Evolutionary conservation across 2,797 vertebrate species (phyloP).

Genomic region (Sylvilagus floridanus): DNA sequence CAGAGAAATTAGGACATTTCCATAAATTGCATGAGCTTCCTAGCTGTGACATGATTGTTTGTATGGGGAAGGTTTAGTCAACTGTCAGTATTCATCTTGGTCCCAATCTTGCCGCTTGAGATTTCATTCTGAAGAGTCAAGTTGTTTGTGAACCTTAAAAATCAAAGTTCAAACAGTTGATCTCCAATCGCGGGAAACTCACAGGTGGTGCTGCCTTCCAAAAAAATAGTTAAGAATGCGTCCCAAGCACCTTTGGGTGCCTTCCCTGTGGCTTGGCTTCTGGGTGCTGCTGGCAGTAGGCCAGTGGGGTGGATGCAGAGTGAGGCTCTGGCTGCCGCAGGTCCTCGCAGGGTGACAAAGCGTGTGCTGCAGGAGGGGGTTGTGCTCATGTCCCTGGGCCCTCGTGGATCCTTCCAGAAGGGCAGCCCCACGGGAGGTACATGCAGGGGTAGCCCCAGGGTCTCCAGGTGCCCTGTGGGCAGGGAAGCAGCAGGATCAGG

Average conservation of each 20-base stretch:
- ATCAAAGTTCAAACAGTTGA: neutral
- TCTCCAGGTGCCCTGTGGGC: neutral
- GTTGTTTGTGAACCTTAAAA: conserved; percentile 15
- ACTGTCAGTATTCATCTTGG: neutral
- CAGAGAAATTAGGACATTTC: neutral
- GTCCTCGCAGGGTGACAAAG: accelerated
- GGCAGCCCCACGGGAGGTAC: neutral
- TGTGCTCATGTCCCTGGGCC: neutral
- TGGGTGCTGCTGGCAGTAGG: accelerated
- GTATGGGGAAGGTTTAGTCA: neutral
- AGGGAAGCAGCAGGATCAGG: neutral
- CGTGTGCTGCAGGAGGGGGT: neutral
- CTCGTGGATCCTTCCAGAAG: accelerated
- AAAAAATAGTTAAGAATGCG: neutral
- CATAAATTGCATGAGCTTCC: neutral
- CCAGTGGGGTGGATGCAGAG: accelerated
- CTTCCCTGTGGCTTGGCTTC: neutral
- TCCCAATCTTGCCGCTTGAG: neutral
- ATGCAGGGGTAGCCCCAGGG: neutral
- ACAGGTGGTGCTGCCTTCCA: neutral
- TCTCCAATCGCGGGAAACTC: conserved; percentile 43
- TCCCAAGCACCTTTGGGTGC: neutral
- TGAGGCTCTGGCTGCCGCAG: accelerated
- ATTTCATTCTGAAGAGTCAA: conserved; percentile 39
- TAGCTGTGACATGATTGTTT: neutral